These are phyloP conservation scores for Gnathonemus longibarbis DNA, from an alignment of 2,113 vertebrate species.

Conservation along the genomic window DNA sequence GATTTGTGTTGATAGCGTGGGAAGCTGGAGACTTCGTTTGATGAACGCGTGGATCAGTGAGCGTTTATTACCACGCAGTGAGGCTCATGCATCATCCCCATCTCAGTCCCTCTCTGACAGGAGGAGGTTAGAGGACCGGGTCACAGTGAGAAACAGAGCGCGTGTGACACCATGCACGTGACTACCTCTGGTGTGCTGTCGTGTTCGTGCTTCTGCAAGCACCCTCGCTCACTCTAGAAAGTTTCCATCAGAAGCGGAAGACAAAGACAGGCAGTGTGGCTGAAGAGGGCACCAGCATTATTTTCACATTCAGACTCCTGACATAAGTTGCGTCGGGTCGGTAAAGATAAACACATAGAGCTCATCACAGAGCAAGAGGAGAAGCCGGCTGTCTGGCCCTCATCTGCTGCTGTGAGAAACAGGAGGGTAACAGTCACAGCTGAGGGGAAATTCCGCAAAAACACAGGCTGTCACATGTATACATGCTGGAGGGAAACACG, in stretches of 20 bases:
- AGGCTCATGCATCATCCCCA: background rate
- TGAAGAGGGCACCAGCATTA: background rate
- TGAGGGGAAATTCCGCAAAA: background rate
- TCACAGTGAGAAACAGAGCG: background rate
- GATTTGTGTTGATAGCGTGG: background rate
- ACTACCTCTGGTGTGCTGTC: background rate
- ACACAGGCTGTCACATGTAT: background rate
- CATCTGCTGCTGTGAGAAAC: conserved; percentile 16
- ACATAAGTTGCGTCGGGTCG: too few relatives aligned
- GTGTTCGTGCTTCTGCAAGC: background rate
- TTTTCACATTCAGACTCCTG: background rate
- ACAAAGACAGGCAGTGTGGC: background rate
- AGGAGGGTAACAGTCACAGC: background rate
- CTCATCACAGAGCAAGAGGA: background rate
- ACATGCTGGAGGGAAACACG: background rate
- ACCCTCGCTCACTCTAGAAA: background rate
- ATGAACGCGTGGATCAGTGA: background rate
- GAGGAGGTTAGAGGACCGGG: background rate
- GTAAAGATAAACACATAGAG: background rate
- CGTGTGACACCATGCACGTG: background rate
- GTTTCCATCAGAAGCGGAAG: background rate
- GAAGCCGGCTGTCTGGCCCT: background rate
- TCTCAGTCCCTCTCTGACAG: background rate
- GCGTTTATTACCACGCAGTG: background rate
- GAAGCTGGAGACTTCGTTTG: background rate